Base-by-base conservation (phyloP, 2,113 vertebrate genomes). In the Rissa tridactyla region DNA sequence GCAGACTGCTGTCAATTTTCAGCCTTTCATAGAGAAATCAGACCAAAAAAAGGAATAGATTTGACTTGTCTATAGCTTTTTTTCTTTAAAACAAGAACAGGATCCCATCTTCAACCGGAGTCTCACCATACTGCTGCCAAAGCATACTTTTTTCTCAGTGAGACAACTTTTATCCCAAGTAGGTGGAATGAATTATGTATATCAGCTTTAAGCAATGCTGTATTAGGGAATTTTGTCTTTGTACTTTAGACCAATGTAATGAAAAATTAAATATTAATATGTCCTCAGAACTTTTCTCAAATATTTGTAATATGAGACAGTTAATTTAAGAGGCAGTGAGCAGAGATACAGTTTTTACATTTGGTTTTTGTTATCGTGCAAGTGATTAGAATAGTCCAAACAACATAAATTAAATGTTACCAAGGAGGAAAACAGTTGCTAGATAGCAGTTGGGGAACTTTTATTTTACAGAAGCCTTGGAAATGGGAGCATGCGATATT, bases 241-340 rank as follows among this genome's bases (percentile, higher is more conserved):
- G 68, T 94, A 66, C 52, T 92, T 89, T 86, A 89, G 76, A 78
- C 38, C 52, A 81, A 13, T 68, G 25, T 95, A 96, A 95, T 91
- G 88, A 93, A 95, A 97, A 96, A 66, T 96, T 96, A 96, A 97
- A 92, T 90, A 94, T 92, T 97, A 94, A 93, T 90, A 62, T 92
- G 52, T 86, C 71, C 49, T 91, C 82, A 72, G 88, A 96, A 77
- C 49, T 91, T 76, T 54, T 89, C 40, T 95, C 66, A 94, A 94
- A 85, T 97, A 93, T 95, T 97, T 93, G 86, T 89, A 79, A 92
- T 92, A 78, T 30, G 65, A 85, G 61, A 46, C 57, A 76, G 61
- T 69, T 95, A 84, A 96, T 82, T 94, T 90, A 96, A 92, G 87
- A 80, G 51, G 42, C 49, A 55, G 30, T 61, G 49, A 91, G 76